Percentiles rank a stretch among this genome's conserved stretches.
These are phyloP conservation scores for Saccostrea cuccullata DNA, from an alignment of 1,140 invertebrate genomes.

Conservation along the genomic window DNA sequence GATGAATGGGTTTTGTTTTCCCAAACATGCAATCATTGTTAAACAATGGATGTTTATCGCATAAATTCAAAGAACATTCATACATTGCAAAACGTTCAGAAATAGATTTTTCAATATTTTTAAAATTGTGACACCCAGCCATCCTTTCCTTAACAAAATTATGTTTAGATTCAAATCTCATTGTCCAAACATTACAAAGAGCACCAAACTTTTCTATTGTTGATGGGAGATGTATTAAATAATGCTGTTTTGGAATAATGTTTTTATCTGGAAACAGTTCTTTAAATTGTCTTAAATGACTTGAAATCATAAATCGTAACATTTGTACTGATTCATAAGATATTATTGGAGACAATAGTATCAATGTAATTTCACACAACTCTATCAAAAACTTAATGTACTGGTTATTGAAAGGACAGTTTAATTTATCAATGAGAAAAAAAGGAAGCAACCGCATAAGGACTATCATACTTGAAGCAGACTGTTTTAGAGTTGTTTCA, in stretches of 20 bases:
- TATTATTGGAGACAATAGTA: slow-evolving; percentile 36
- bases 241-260: slow-evolving; percentile 48
- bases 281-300: slow-evolving; percentile 42
- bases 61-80: slow-evolving; percentile 36
- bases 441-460: slow-evolving; percentile 40
- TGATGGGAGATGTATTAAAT: slow-evolving; percentile 38
- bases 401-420: slow-evolving; percentile 34
- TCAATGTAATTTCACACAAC: slow-evolving; percentile 46
- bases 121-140: slow-evolving; percentile 15
- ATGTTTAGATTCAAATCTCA: slow-evolving; percentile 46
- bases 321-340: slow-evolving; percentile 23
- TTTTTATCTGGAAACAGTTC: slow-evolving; percentile 29
- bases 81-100: slow-evolving; percentile 39
- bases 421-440: slow-evolving; percentile 47
- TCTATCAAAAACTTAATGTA: slow-evolving; percentile 38
- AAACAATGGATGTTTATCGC: slow-evolving; percentile 39
- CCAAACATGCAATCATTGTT: slow-evolving; percentile 25
- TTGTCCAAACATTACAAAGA: slow-evolving; percentile 39
- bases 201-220: slow-evolving; percentile 43
- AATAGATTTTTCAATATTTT: slow-evolving; percentile 46
- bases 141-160: slow-evolving; percentile 43
- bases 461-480: slow-evolving; percentile 10
- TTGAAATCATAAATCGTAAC: slow-evolving; percentile 21
- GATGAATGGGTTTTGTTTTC: background rate
- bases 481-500: slow-evolving; percentile 26